Base-by-base conservation (phyloP, 2,113 vertebrate genomes). In the Callospermophilus lateralis region DNA sequence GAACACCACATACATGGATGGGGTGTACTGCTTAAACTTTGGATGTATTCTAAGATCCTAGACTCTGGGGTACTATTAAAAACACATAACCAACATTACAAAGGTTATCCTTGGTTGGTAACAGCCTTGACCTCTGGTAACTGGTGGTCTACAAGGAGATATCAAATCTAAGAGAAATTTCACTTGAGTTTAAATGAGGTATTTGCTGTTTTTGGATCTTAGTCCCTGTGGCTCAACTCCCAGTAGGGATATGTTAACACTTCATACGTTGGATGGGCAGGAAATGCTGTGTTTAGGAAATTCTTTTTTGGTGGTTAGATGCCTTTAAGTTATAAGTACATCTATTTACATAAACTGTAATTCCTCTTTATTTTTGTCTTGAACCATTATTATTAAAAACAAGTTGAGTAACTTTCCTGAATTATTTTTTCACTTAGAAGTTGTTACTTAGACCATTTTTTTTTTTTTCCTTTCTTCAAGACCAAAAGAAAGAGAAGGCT, bases 361-460 rank as follows among this genome's bases (percentile, higher is more conserved):
- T 53, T 72, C 26, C 4, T 93, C 65, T 90, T 93, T 34, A 91
- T 85, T 95, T 92, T 32, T 58, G 37, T 83, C 80, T 91, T 78
- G 48, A 95, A 70, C 1, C 73, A 22, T 79, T 88, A 84, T 81
- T 93, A 78, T 94, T 83, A 87, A 94, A 94, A 84, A 92, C 73
- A 15, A 92, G 8, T 58, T 42, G 55, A 74, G 81, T 93, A 51
- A 73, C 37, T n/a, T 97, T 77, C 53, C 61, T 93, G 72, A 92
- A 79, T 86, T 94, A 96, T 97, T 39, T 94, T 37, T 53, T 84
- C 80, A 95, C 51, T 91, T 79, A 76, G 73, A 91, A 92, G 73
- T 85, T 30, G 72, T 42, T 77, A 63, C 15, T 78, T 61, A 91
- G 34, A 78, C 85, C 4, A 81, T 67, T 93, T 72, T 68, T 86